Conservation (phyloP, 2,797 vertebrate genomes). For the Sternotherus odoratus region DNA sequence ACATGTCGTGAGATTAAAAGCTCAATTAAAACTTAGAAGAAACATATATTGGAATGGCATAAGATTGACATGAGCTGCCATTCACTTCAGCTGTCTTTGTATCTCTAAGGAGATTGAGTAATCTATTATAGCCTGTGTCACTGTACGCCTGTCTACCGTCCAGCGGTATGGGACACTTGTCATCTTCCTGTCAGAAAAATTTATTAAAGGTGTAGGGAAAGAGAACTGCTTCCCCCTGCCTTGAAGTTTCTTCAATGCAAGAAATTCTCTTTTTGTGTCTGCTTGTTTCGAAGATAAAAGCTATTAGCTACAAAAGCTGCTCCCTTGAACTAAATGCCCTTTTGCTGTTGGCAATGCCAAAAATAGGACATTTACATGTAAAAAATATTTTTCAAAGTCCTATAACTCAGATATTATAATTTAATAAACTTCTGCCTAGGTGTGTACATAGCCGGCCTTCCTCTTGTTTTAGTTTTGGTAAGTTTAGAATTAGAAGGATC, state of each 20-base stretch:
- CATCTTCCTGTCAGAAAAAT: neutral
- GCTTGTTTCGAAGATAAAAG: slow-evolving; percentile 21
- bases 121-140: neutral
- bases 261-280: neutral
- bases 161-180: neutral
- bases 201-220: neutral
- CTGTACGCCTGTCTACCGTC: neutral
- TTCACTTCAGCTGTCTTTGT: neutral
- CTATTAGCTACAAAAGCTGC: slow-evolving; percentile 24
- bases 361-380: slow-evolving; percentile 50
- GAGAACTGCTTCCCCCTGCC: neutral
- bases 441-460: slow-evolving; percentile 23
- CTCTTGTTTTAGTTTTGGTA: slow-evolving; percentile 53
- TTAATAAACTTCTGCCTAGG: slow-evolving; percentile 55
- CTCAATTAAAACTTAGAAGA: slow-evolving; percentile 4
- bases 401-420: slow-evolving; percentile 44
- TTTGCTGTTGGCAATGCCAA: neutral
- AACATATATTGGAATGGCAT: neutral
- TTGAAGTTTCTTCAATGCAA: neutral
- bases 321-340: neutral
- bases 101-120: neutral
- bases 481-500: slow-evolving; percentile 1
- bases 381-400: slow-evolving; percentile 47
- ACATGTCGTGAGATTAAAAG: neutral
- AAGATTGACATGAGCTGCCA: accelerated